Conservation (phyloP, 2,888 invertebrate species). For the Synanthedon myopaeformis region DNA sequence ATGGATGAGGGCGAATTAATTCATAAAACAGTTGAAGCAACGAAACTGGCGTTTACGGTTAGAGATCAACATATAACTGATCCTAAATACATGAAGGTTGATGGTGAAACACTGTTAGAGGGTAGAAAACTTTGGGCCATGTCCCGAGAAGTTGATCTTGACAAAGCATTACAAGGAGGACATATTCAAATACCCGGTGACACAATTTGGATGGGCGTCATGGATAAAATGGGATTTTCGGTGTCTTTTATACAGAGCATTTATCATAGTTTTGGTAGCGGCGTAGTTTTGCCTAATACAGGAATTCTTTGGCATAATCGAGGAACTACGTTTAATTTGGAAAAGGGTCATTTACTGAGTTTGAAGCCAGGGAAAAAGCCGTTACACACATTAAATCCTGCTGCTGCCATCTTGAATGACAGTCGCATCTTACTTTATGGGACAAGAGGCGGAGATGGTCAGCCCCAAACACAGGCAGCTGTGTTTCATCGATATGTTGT, state of each 20-base stretch:
- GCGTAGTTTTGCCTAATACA: conserved; percentile 44
- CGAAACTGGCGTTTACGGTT: conserved; percentile 37
- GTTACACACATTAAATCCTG: conserved; percentile 49
- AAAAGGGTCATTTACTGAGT: conserved; percentile 28
- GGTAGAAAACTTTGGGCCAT: conserved; percentile 29
- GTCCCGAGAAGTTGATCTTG: conserved; percentile 29
- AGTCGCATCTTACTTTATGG: conserved; percentile 53
- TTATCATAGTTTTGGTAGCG: conserved; percentile 47
- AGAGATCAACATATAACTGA: conserved; percentile 46
- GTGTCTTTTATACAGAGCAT: conserved; percentile 59
- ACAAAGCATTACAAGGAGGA: conserved; percentile 20
- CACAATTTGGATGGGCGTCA: conserved; percentile 56
- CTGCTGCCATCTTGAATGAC: conserved; percentile 47
- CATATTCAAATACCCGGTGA: conserved; percentile 43
- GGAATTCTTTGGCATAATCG: conserved; percentile 59
- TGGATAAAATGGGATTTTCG: conserved; percentile 54
- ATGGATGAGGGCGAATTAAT: conserved; percentile 45
- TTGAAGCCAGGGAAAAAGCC: conserved; percentile 55
- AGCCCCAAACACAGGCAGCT: conserved; percentile 53
- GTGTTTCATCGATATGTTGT: conserved; percentile 56
- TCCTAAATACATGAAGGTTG: conserved; percentile 39
- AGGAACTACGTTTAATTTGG: conserved; percentile 36
- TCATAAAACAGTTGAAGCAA: conserved; percentile 49
- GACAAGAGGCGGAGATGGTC: conserved; percentile 55
- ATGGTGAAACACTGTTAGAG: conserved; percentile 32